Evolutionary conservation across 2,797 vertebrate species (phyloP).

Genomic region (Poecilia wingei): DNA sequence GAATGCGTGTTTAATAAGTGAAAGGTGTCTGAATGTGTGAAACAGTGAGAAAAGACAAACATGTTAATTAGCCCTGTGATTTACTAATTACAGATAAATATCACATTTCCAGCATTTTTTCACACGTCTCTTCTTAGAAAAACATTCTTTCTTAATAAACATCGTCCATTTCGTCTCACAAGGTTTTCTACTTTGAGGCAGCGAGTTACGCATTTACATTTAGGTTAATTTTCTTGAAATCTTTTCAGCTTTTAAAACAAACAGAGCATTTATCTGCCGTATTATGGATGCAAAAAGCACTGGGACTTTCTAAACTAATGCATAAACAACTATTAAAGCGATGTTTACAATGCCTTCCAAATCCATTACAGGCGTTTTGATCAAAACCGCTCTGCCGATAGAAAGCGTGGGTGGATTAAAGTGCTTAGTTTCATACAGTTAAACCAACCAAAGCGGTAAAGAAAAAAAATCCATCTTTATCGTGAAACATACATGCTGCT

Average conservation of each 20-base stretch:
- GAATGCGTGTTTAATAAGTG: background rate
- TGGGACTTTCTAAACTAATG: slow-evolving; percentile 4
- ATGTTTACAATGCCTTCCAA: background rate
- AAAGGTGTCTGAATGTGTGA: background rate
- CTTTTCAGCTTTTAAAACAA: slow-evolving; percentile 30
- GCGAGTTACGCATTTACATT: background rate
- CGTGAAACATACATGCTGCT: slow-evolving; percentile 7
- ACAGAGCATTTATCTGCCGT: slow-evolving; percentile 18
- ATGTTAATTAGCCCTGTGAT: background rate
- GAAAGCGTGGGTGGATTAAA: slow-evolving; percentile 45
- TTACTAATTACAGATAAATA: background rate
- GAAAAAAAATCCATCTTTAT: background rate
- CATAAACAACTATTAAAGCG: slow-evolving; percentile 18
- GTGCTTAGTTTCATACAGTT: slow-evolving; percentile 23
- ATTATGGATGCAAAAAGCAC: slow-evolving; percentile 7
- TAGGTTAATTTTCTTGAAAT: slow-evolving; percentile 13
- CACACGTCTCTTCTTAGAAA: background rate
- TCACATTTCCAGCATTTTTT: background rate
- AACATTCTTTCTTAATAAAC: background rate
- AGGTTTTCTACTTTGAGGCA: background rate
- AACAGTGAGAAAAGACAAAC: background rate
- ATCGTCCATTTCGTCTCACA: background rate
- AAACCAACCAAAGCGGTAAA: slow-evolving; percentile 35
- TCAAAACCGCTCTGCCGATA: background rate
- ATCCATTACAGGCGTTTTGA: slow-evolving; percentile 24